Evolutionary conservation across 2,888 invertebrate species (phyloP).

Genomic region (Xylocampa areola): DNA sequence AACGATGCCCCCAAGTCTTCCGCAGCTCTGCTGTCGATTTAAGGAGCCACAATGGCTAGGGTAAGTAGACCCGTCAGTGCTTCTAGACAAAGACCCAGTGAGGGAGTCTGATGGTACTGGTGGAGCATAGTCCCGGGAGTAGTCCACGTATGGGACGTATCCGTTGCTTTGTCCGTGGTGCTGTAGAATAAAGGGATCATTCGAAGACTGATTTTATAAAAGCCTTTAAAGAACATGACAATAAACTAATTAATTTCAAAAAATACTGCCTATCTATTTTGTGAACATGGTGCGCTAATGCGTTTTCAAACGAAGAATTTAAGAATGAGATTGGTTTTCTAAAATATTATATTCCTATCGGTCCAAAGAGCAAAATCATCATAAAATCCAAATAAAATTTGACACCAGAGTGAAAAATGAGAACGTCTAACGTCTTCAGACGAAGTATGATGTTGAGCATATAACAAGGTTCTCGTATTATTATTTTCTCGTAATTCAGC

Average conservation of each 20-base stretch:
- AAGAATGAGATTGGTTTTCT: too few relatives aligned
- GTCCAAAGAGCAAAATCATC: too few relatives aligned
- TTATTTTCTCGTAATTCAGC: conserved; percentile 59
- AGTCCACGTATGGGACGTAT: conserved; percentile 97
- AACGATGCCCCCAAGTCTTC: conserved; percentile 75
- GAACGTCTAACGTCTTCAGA: conserved; percentile 5
- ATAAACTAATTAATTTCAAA: too few relatives aligned
- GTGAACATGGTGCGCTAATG: too few relatives aligned
- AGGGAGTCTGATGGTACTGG: conserved; percentile 87
- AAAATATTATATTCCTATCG: too few relatives aligned
- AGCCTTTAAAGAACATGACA: too few relatives aligned
- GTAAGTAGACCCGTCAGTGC: conserved; percentile 76
- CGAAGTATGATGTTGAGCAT: conserved; percentile 3
- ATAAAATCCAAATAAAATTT: too few relatives aligned
- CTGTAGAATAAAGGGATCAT: conserved; percentile 54
- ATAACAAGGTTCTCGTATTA: conserved; percentile 43
- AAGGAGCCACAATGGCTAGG: conserved; percentile 78
- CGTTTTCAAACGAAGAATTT: too few relatives aligned
- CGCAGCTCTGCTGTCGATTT: conserved; percentile 77
- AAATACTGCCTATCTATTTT: too few relatives aligned
- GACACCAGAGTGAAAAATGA: conserved; percentile 26
- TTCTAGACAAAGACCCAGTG: conserved; percentile 78
- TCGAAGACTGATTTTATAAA: conserved; percentile 4
- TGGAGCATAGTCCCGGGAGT: conserved; percentile 96
- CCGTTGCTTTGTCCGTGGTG: conserved; percentile 92